Base-by-base conservation (phyloP, 2,888 invertebrate genomes). In the Bedellia somnulentella region DNA sequence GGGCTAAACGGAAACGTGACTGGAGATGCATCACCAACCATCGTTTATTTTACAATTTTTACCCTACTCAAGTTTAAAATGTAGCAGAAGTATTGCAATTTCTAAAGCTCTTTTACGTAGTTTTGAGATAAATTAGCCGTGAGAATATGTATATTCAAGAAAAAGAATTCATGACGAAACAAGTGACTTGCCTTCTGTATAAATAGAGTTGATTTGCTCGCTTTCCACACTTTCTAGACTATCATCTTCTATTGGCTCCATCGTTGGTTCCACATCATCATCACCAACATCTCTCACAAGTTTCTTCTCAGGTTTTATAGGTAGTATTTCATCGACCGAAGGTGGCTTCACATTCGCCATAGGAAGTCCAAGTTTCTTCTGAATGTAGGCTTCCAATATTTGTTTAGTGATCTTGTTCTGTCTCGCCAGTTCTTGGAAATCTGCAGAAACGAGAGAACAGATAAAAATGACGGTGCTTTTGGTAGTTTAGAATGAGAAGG, bases 391-490 rank as follows among this genome's bases (percentile, higher is more conserved):
- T 49, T 86, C 84, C 40, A 87, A 77, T 41, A 87, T 86, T 71
- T 86, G 85, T 61, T 85, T 81, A 17, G 87, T 87, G 57, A 87
- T 87, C 58, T 81, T 80, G 73, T 87, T 87, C 77, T 87, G 86
- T 38, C 86, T 71, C 45, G 82, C 83, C 57, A 87, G 59, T 59
- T 87, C 86, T 42, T 78, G 75, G 3, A 12, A 6, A 14, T 24
- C 29, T 30, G 66, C 52, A 66, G 67, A 64, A 64, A 62, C 52
- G 67, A 71, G 70, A 39, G 55, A 32, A 43, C 61, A 62, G 75
- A 75, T 75, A 75, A 75, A 75, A 75, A 75, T 75, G 75, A 75
- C 75, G 59, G 58, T 44, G 50, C n/a, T n/a, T n/a, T n/a, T n/a
- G n/a, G n/a, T n/a, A n/a, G n/a, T n/a, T n/a, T n/a, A n/a, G n/a